Evolutionary conservation across 2,113 vertebrate genomes (phyloP).

Genomic region (Pituophis catenifer): DNA sequence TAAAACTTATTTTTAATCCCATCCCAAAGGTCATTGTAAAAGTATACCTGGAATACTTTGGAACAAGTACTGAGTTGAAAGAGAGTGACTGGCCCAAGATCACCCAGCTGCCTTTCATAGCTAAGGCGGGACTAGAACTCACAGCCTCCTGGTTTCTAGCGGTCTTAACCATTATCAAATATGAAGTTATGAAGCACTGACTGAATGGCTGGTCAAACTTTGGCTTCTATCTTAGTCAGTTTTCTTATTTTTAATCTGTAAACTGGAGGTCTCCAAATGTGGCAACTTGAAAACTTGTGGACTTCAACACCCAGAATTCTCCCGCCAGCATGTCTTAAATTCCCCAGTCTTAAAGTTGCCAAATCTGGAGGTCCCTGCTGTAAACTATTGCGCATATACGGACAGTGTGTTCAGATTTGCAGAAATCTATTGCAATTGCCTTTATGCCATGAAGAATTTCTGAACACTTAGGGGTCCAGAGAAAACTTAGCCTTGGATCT

Average conservation of each 20-base stretch:
- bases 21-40: not conserved
- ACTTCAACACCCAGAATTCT: not conserved
- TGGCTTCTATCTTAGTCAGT: not conserved
- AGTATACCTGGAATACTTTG: not conserved
- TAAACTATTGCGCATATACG: not conserved
- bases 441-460: not conserved
- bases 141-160: not conserved
- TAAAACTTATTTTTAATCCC: no score
- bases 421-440: not conserved
- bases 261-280: not conserved
- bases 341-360: not conserved
- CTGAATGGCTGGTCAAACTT: not conserved
- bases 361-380: not conserved
- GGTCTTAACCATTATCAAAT: not conserved
- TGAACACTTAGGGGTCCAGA: not conserved
- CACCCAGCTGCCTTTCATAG: no score
- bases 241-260: not conserved
- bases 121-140: not conserved
- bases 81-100: no score
- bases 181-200: not conserved
- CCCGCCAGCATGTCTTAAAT: not conserved
- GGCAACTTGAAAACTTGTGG: not conserved
- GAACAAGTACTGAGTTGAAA: no score
- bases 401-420: not conserved
- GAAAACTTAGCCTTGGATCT: not conserved